phyloP scores from a whole-genome alignment of 2,888 invertebrate genomes.

The Cynaeus angustus region DNA sequence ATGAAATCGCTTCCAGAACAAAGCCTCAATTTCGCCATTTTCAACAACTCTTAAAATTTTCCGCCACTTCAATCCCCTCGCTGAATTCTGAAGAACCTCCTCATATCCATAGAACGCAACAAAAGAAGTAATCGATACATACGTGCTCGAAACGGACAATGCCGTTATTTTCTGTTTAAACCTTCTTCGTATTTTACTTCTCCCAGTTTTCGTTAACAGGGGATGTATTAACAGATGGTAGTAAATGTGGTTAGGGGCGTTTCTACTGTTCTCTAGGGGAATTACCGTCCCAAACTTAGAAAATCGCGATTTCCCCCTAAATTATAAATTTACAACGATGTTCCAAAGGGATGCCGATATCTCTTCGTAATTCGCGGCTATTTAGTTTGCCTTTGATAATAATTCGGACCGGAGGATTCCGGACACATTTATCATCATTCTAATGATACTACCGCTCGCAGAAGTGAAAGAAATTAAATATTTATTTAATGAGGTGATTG shows the following conservation, averaged over 20 bases:
- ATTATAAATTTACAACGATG: constrained; percentile 49
- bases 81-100: constrained; percentile 1
- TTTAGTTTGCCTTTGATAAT: constrained; percentile 17
- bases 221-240: constrained; percentile 54
- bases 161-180: constrained; percentile 34
- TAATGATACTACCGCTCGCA: constrained; percentile 8
- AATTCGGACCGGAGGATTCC: constrained; percentile 9
- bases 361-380: constrained; percentile 24
- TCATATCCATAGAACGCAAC: constrained; percentile 39
- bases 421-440: constrained; percentile 28
- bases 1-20: not conserved
- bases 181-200: constrained; percentile 47
- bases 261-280: constrained; percentile 52
- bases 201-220: constrained; percentile 52
- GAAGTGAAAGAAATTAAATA: constrained; percentile 39
- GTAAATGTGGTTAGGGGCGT: constrained; percentile 52
- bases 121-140: constrained; percentile 43
- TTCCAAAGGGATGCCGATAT: constrained; percentile 35
- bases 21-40: not conserved
- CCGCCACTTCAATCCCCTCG: constrained; percentile 10
- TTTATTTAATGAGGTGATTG: constrained; percentile 48
- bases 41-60: constrained; percentile 18
- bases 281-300: constrained; percentile 50
- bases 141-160: constrained; percentile 32
- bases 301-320: constrained; percentile 53